phyloP scores from a whole-genome alignment of 2,888 invertebrate species.

The Cosmia trapezina region DNA sequence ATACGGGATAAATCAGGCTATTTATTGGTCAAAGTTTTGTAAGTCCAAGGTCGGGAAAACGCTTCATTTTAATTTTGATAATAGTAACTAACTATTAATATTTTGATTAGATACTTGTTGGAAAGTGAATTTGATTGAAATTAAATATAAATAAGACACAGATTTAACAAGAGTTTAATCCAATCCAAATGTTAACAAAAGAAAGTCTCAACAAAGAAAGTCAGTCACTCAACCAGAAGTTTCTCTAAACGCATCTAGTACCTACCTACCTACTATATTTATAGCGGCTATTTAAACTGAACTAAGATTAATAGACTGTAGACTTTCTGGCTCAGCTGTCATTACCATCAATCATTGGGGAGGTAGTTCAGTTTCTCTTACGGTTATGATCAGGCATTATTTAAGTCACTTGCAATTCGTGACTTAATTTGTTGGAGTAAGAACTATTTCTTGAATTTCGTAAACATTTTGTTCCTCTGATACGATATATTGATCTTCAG shows the following conservation, averaged over 20 bases:
- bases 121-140: neutral
- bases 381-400: neutral
- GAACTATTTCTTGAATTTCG: neutral
- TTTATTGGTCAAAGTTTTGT: neutral
- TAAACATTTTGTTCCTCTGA: neutral
- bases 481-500: neutral
- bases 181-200: conserved; percentile 17
- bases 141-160: neutral
- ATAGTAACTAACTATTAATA: neutral
- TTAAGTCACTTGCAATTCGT: neutral
- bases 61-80: neutral
- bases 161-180: conserved; percentile 3
- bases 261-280: neutral
- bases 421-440: neutral
- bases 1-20: neutral
- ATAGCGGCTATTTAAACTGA: conserved; percentile 9
- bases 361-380: conserved; percentile 17
- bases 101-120: neutral
- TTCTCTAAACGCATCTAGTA: conserved; percentile 35
- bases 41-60: neutral
- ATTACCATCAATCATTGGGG: conserved; percentile 18
- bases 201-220: conserved; percentile 42
- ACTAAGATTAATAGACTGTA: conserved; percentile 40
- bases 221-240: neutral
- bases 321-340: conserved; percentile 38